Conservation (phyloP, 1,140 invertebrate genomes). For the Musca domestica region DNA sequence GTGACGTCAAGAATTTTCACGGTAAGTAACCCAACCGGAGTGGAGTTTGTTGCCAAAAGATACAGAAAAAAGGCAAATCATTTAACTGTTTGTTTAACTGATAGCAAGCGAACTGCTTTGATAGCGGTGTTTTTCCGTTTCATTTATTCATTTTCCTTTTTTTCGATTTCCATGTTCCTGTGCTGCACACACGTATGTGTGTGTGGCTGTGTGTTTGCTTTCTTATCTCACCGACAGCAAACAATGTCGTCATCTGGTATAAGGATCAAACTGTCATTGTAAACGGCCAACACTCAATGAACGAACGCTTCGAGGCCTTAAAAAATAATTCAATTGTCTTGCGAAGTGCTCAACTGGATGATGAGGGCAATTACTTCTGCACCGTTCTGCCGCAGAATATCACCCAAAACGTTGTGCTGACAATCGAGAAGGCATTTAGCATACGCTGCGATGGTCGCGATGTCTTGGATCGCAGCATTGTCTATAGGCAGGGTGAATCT, state of each 20-base stretch:
- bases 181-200: no score
- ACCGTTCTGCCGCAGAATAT: constrained; percentile 39
- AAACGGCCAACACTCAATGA: constrained; percentile 33
- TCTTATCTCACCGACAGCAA: constrained; percentile 27
- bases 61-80: no score
- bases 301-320: constrained; percentile 34
- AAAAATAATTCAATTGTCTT: constrained; percentile 43
- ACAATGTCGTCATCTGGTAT: constrained; percentile 47
- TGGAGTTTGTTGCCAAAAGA: neutral
- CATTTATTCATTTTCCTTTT: neutral
- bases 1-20: constrained; percentile 42
- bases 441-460: constrained; percentile 49
- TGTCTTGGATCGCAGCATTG: constrained; percentile 44
- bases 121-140: neutral
- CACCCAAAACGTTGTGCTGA: constrained; percentile 34
- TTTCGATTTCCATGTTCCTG: neutral
- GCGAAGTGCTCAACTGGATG: constrained; percentile 31
- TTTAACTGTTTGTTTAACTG: neutral
- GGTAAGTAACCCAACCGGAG: constrained; percentile 27
- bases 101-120: neutral
- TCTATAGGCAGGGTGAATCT: constrained; percentile 46
- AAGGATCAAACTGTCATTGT: constrained; percentile 34
- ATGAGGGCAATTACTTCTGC: constrained; percentile 47
- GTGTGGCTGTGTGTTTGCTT: neutral
- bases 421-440: constrained; percentile 34